A percentile compares a stretch with the other conserved stretches of the same genome.
phyloP scores from a whole-genome alignment of 2,888 invertebrate genomes.

The Frankliniella fusca region DNA sequence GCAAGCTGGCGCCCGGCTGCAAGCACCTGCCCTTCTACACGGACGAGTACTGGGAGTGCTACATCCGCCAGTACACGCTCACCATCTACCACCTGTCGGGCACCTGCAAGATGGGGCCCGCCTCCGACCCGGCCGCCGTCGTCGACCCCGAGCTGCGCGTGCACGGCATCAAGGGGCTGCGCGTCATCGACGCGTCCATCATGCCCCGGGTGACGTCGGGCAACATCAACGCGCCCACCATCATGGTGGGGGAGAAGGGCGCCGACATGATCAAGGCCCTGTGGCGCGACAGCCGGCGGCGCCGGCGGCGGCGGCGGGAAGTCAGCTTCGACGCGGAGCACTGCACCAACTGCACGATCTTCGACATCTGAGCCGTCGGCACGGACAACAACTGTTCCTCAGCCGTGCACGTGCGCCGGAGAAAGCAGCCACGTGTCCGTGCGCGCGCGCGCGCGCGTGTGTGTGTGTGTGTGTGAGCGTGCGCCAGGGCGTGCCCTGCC shows the following conservation, averaged over 20 bases:
- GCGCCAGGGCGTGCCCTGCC: background rate
- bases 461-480: too few relatives aligned
- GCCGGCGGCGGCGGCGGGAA: slow-evolving; percentile 41
- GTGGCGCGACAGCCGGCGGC: slow-evolving; percentile 52
- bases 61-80: slow-evolving; percentile 77
- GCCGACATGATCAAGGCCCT: slow-evolving; percentile 73
- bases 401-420: background rate
- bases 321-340: slow-evolving; percentile 29
- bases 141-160: slow-evolving; percentile 73
- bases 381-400: background rate
- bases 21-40: slow-evolving; percentile 71
- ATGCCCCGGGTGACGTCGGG: slow-evolving; percentile 85
- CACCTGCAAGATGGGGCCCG: slow-evolving; percentile 79
- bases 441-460: too few relatives aligned
- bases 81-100: slow-evolving; percentile 84
- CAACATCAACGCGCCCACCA: slow-evolving; percentile 80
- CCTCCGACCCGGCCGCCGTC: slow-evolving; percentile 71
- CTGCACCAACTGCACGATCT: background rate
- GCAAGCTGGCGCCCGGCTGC: slow-evolving; percentile 73
- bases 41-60: slow-evolving; percentile 85
- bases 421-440: background rate
- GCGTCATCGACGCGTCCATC: slow-evolving; percentile 82
- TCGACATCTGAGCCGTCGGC: background rate
- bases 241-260: slow-evolving; percentile 85
- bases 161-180: slow-evolving; percentile 69